phyloP scores from a whole-genome alignment of 1,140 invertebrate species.

The Drosophila pseudoobscura region DNA sequence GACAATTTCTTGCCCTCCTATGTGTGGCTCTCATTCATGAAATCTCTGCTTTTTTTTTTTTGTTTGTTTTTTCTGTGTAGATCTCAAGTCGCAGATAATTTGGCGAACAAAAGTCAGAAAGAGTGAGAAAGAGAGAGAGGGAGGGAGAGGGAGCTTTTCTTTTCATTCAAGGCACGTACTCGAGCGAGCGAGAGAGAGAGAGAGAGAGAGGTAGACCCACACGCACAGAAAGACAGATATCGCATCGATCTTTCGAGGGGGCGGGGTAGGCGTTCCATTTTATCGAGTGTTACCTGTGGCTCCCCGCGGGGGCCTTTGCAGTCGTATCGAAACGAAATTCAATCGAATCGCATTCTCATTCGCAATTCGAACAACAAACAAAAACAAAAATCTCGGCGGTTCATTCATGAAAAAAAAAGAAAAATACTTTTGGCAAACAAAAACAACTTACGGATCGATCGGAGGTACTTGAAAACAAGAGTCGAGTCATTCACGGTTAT shows the following conservation, averaged over 20 bases:
- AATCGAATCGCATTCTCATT: slow-evolving; percentile 6
- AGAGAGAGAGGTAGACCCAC: slow-evolving; percentile 28
- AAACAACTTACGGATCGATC: slow-evolving; percentile 14
- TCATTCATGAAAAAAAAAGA: slow-evolving; percentile 30
- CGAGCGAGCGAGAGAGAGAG: slow-evolving; percentile 14
- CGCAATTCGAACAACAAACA: slow-evolving; percentile 24
- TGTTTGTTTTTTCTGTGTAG: slow-evolving; percentile 32
- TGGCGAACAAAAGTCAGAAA: slow-evolving; percentile 47
- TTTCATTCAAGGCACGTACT: slow-evolving; percentile 78
- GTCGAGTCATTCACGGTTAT: too few relatives aligned
- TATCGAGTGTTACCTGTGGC: slow-evolving; percentile 45
- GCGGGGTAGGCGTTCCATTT: slow-evolving; percentile 40
- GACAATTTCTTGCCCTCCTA: slow-evolving; percentile 38
- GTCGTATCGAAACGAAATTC: slow-evolving; percentile 8
- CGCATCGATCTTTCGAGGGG: neutral
- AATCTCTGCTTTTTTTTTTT: neutral
- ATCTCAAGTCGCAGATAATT: slow-evolving; percentile 69
- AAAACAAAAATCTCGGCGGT: slow-evolving; percentile 19
- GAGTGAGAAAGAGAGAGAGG: too few relatives aligned
- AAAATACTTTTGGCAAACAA: slow-evolving; percentile 21
- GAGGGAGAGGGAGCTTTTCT: slow-evolving; percentile 13
- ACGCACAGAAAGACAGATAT: slow-evolving; percentile 33
- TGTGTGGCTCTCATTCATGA: slow-evolving; percentile 64
- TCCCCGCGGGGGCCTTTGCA: slow-evolving; percentile 11
- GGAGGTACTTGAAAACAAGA: neutral